Conservation (phyloP, 2,113 vertebrate species). For the Glaucidium brasilianum region DNA sequence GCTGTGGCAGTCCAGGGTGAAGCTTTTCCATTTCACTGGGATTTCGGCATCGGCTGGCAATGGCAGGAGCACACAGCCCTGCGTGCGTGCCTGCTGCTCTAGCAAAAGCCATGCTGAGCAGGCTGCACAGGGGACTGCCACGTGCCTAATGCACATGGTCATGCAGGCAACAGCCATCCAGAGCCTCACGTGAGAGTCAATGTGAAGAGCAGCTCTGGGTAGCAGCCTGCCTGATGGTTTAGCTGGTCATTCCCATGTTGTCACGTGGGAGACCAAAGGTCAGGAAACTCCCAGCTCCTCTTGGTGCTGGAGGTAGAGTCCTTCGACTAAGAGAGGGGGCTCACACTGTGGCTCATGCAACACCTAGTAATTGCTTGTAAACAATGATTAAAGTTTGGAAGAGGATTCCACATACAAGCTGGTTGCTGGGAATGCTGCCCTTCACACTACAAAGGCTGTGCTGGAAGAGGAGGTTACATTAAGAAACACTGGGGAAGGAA, state of each 20-base stretch:
- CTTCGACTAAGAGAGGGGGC: neutral
- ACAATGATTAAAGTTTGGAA: neutral
- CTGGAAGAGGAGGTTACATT: neutral
- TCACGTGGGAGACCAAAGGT: conserved; percentile 6
- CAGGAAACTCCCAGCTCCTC: neutral
- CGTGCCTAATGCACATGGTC: conserved; percentile 61
- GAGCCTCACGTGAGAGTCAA: conserved; percentile 41
- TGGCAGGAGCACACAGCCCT: neutral
- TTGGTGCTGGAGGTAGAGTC: neutral
- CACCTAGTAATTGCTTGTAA: neutral
- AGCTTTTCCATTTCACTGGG: neutral
- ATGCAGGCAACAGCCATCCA: neutral
- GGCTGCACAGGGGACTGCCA: conserved; percentile 62
- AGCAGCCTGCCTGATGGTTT: neutral
- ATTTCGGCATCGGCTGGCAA: neutral
- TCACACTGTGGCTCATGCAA: neutral
- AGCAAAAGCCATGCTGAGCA: neutral
- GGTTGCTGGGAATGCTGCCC: neutral
- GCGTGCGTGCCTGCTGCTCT: neutral
- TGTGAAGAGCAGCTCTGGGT: neutral
- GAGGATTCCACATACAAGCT: neutral
- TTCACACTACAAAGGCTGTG: neutral
- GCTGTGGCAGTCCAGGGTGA: neutral
- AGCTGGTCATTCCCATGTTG: neutral
- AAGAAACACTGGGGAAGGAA: neutral